phyloP scores from a whole-genome alignment of 2,113 vertebrate genomes.

The Vireo altiloquus region DNA sequence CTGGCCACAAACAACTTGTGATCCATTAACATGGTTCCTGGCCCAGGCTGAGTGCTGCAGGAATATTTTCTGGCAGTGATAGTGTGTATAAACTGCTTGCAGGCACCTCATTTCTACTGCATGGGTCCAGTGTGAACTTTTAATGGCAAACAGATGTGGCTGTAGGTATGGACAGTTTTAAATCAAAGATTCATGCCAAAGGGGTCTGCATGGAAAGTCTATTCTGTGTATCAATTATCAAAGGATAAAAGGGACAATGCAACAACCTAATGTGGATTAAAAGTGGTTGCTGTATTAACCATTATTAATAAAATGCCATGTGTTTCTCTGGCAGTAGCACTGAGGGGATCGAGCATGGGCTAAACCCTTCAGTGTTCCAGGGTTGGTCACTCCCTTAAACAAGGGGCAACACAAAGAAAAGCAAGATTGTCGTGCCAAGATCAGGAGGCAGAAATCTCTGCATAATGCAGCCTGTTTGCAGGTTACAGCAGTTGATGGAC shows the following conservation, averaged over 20 bases:
- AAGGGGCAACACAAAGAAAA: background rate
- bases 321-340: background rate
- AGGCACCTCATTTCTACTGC: background rate
- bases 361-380: background rate
- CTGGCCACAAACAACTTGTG: background rate
- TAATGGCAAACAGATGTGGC: background rate
- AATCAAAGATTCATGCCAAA: background rate
- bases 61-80: background rate
- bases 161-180: background rate
- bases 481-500: background rate
- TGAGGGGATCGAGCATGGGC: rapidly evolving
- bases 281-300: background rate
- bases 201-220: background rate
- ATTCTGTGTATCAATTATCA: background rate
- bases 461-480: background rate
- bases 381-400: background rate
- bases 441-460: background rate
- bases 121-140: background rate
- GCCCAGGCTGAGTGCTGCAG: background rate
- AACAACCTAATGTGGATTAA: background rate
- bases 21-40: background rate
- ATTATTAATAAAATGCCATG: background rate
- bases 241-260: background rate
- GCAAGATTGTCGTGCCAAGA: background rate
- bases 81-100: background rate